Conservation (phyloP, 2,888 invertebrate species). For the Apodemia hepburni region DNA sequence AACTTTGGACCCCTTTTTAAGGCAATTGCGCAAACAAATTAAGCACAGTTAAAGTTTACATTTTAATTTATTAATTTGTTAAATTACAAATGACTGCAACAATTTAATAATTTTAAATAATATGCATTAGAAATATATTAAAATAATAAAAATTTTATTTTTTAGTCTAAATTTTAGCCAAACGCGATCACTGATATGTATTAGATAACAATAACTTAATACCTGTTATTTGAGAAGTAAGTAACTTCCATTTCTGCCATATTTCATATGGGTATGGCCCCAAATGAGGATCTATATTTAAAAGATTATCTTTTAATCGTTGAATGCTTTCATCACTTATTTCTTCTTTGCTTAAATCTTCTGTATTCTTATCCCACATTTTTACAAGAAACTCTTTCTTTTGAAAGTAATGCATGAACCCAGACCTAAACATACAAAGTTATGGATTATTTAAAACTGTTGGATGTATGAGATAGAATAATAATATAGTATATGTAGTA, state of each 20-base stretch:
- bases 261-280: slow-evolving; percentile 96
- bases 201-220: slow-evolving; percentile 26
- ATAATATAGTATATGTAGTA: too few species aligned
- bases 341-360: slow-evolving; percentile 85
- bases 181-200: too few species aligned
- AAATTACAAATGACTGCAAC: too few species aligned
- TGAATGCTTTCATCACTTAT: slow-evolving; percentile 83
- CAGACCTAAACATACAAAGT: slow-evolving; percentile 73
- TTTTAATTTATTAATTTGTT: too few species aligned
- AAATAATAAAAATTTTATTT: too few species aligned
- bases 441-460: neutral
- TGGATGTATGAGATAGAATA: too few species aligned
- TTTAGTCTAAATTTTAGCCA: too few species aligned
- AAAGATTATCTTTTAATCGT: slow-evolving; percentile 83
- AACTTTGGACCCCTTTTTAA: too few species aligned
- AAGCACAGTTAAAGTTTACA: too few species aligned
- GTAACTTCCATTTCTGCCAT: slow-evolving; percentile 91
- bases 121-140: too few species aligned
- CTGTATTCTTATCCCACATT: slow-evolving; percentile 90
- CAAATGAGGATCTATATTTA: slow-evolving; percentile 87
- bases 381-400: slow-evolving; percentile 91
- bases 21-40: too few species aligned
- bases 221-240: slow-evolving; percentile 85
- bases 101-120: too few species aligned
- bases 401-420: slow-evolving; percentile 92